These are phyloP conservation scores for Charanyca ferruginea DNA, from an alignment of 2,888 invertebrate species.

Conservation along the genomic window DNA sequence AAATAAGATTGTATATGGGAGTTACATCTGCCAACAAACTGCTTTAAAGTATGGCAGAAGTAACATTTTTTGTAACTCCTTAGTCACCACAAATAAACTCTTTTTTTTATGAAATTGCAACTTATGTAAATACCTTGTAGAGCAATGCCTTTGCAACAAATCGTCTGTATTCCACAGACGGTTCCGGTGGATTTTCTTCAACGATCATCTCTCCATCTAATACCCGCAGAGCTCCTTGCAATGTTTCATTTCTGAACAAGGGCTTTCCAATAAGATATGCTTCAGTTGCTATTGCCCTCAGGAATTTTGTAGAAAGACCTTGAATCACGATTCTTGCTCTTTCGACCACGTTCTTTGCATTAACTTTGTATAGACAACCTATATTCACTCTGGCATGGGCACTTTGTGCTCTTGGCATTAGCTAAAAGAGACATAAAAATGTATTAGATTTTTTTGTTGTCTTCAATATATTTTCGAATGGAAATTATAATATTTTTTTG, in stretches of 20 bases:
- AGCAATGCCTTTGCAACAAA: slow-evolving; percentile 91
- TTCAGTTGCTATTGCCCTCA: slow-evolving; percentile 90
- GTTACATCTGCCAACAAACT: no score
- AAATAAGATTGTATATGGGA: no score
- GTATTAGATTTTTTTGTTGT: not conserved
- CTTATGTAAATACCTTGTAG: slow-evolving; percentile 92
- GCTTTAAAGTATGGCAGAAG: no score
- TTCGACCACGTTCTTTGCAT: no score
- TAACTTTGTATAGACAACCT: slow-evolving; percentile 91
- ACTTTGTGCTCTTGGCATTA: slow-evolving; percentile 94
- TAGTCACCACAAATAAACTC: no score
- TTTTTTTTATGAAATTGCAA: no score
- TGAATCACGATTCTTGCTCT: slow-evolving; percentile 91
- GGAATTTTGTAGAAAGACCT: slow-evolving; percentile 85
- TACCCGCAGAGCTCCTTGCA: slow-evolving; percentile 78
- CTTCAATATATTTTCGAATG: no score
- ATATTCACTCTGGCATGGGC: slow-evolving; percentile 94
- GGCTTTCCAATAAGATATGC: slow-evolving; percentile 82
- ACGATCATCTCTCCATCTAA: slow-evolving; percentile 74
- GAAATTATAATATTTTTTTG: no score
- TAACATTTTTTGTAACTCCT: no score
- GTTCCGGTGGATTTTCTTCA: slow-evolving; percentile 85
- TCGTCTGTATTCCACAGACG: slow-evolving; percentile 90
- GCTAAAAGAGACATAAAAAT: slow-evolving; percentile 81
- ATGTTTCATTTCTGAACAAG: slow-evolving; percentile 78